phyloP scores from a whole-genome alignment of 2,888 invertebrate species.

The Apeira syringaria region DNA sequence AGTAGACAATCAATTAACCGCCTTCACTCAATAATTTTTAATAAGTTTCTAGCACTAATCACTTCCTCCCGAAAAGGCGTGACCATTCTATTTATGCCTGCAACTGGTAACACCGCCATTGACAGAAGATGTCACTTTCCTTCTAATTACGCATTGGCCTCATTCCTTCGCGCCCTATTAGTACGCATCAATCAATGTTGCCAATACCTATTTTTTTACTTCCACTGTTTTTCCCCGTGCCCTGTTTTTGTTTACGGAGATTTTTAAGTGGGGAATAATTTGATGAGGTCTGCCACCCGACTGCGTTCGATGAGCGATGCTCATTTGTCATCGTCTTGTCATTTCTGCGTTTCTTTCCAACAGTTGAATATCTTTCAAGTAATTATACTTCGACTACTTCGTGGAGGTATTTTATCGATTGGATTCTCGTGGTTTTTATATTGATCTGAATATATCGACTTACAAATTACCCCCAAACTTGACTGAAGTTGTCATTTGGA shows the following conservation, averaged over 20 bases:
- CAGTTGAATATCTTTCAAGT: constrained; percentile 77
- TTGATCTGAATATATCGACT: too few relatives aligned
- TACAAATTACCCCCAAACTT: too few relatives aligned
- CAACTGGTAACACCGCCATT: constrained; percentile 63
- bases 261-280: constrained; percentile 83
- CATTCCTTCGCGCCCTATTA: constrained; percentile 83
- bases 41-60: constrained; percentile 79
- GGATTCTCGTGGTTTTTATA: constrained; percentile 44
- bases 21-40: constrained; percentile 83
- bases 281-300: constrained; percentile 83
- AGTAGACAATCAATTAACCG: constrained; percentile 69
- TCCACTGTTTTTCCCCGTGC: constrained; percentile 68
- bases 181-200: constrained; percentile 84
- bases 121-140: constrained; percentile 82
- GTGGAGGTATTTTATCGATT: constrained; percentile 59
- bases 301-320: constrained; percentile 75
- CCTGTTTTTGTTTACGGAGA: constrained; percentile 81
- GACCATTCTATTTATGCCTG: constrained; percentile 76
- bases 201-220: constrained; percentile 82
- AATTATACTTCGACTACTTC: constrained; percentile 80
- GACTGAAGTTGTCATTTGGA: too few relatives aligned
- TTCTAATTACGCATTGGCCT: constrained; percentile 79
- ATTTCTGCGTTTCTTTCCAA: constrained; percentile 81
- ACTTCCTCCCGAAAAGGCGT: constrained; percentile 78
- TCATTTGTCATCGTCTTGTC: constrained; percentile 84